Percentiles rank a stretch among this genome's conserved stretches.
Conservation (phyloP, 2,888 invertebrate genomes). For the Cryptus armator region DNA sequence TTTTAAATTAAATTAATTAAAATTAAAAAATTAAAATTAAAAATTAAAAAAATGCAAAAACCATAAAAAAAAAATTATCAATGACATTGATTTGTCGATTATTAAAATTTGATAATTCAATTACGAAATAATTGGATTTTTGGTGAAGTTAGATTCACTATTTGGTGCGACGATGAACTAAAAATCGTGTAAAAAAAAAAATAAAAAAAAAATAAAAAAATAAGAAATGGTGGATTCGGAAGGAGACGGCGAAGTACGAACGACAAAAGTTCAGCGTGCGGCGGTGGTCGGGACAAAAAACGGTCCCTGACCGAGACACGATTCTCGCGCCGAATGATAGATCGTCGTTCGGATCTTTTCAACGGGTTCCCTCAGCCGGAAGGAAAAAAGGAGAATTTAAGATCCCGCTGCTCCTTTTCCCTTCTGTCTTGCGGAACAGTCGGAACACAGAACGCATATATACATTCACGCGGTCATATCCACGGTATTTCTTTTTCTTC, state of each 20-base stretch:
- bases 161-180: constrained; percentile 14
- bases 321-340: constrained; percentile 78
- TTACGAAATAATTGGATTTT: neutral
- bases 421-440: constrained; percentile 27
- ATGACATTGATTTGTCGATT: neutral
- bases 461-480: constrained; percentile 22
- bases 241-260: constrained; percentile 42
- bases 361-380: constrained; percentile 81
- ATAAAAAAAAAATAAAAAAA: constrained; percentile 51
- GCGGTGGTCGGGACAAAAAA: constrained; percentile 68
- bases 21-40: no score
- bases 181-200: constrained; percentile 4
- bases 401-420: constrained; percentile 70
- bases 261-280: constrained; percentile 68
- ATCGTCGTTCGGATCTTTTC: constrained; percentile 84
- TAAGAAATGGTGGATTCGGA: constrained; percentile 46
- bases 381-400: constrained; percentile 84
- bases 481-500: constrained; percentile 37
- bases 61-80: neutral
- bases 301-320: constrained; percentile 80
- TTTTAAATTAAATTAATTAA: no score
- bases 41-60: neutral
- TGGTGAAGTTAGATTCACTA: constrained; percentile 4
- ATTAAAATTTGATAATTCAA: neutral
- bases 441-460: constrained; percentile 29